Base-by-base conservation (phyloP, 2,797 vertebrate genomes). In the Zenarchopterus dispar region DNA sequence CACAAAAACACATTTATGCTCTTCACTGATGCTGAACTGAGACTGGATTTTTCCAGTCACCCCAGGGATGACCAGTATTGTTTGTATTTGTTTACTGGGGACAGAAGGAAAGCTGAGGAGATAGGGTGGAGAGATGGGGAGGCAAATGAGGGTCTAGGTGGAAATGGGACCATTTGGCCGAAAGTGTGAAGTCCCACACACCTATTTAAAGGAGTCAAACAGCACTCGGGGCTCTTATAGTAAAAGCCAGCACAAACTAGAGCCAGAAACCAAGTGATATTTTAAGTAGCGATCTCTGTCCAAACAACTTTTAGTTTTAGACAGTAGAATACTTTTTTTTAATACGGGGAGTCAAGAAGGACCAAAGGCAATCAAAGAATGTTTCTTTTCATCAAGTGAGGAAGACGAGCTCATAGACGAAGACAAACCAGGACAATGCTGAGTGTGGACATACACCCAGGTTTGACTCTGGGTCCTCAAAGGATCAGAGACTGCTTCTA, bases 401-500 rank as follows among this genome's bases (percentile, higher is more conserved):
- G 36, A 74, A 46, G 63, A 70, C 49, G 18, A 75, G 36, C 15
- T 13, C 15, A 15, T 18, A 24, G n/a, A 70, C 21, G 15, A 52
- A 50, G 43, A 21, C 44, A 19, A 13, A 64, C 22, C 0, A 48
- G 18, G 56, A 85, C 43, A 26, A 94, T 93, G 91, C 62, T 93
- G 70, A 90, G 89, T 22, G 73, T 93, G 81, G 93, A 94, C 33
- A 91, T 91, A 89, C 93, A 85, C 54, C 90, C 92, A 36, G 75
- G 86, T 82, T 75, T 94, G 85, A 64, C 84, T 60, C 77, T 93
- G 64, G 90, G 88, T 43, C 82, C 89, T 13, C 91, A 90, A 44
- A 87, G 92, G 81, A 82, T 91, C 5, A 89, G 90, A 75, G 93
- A 93, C 77, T 88, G 93, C 74, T 92, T 87, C 73, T 94, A 93